Conservation (phyloP, 2,113 vertebrate genomes). For the Tor tambroides region DNA sequence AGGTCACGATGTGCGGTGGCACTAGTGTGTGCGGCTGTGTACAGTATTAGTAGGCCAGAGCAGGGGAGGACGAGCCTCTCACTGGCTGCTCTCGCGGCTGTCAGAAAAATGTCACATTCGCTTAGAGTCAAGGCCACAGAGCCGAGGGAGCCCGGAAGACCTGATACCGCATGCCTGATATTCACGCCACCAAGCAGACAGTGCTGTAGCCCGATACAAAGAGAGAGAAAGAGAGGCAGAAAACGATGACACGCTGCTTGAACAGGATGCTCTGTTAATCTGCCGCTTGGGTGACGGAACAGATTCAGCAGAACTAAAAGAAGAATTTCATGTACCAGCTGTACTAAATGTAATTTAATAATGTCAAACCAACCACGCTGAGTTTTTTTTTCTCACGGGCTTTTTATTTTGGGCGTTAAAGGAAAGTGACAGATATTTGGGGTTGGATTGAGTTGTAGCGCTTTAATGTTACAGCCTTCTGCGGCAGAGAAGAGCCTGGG, state of each 20-base stretch:
- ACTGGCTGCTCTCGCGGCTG: constrained; percentile 64
- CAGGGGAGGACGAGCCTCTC: constrained; percentile 37
- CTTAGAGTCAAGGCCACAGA: constrained; percentile 74
- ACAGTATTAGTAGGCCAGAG: constrained; percentile 45
- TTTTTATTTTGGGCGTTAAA: not conserved
- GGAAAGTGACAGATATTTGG: not conserved
- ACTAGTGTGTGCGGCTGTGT: constrained; percentile 1
- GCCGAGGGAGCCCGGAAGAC: constrained; percentile 72
- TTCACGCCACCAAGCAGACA: constrained; percentile 46
- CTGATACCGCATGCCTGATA: constrained; percentile 39
- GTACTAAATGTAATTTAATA: constrained; percentile 29
- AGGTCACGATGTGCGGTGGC: not conserved
- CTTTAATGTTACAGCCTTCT: constrained; percentile 30
- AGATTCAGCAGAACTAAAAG: constrained; percentile 23
- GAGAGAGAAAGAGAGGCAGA: constrained; percentile 8
- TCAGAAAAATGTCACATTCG: constrained; percentile 76
- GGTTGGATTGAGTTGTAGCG: not conserved
- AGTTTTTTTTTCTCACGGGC: not conserved
- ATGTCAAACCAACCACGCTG: not conserved
- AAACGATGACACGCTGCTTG: constrained; percentile 37
- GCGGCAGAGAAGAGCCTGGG: not conserved
- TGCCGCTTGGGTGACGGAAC: constrained; percentile 29
- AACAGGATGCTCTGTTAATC: constrained; percentile 53
- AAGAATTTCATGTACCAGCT: constrained; percentile 15
- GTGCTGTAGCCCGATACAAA: constrained; percentile 21